Conservation (phyloP, 2,888 invertebrate genomes). For the Diabrotica balteata region DNA sequence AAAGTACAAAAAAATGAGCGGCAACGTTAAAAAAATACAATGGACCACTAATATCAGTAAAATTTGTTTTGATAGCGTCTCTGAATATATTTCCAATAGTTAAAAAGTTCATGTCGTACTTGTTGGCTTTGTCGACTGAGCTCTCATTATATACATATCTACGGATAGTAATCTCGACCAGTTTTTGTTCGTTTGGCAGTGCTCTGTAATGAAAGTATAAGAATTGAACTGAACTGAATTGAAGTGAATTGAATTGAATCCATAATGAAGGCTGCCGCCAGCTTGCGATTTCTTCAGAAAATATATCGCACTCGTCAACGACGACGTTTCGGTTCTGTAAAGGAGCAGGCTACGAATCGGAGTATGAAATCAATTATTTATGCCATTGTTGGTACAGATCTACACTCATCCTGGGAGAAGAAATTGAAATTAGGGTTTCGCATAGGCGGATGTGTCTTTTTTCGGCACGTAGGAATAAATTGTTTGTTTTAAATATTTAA, state of each 20-base stretch:
- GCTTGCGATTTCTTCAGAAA: conserved; percentile 5
- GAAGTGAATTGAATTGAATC: conserved; percentile 6
- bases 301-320: not conserved
- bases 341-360: conserved; percentile 8
- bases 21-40: too few species aligned
- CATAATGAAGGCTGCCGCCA: conserved; percentile 5
- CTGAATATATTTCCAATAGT: too few species aligned
- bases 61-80: too few species aligned
- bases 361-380: conserved; percentile 26
- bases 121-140: too few species aligned
- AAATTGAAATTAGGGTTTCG: conserved; percentile 1
- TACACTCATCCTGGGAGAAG: not conserved
- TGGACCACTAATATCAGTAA: too few species aligned
- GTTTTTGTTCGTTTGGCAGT: not conserved
- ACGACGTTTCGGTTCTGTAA: not conserved
- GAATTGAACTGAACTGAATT: not conserved
- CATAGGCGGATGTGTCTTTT: not conserved
- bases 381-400: conserved; percentile 3
- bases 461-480: too few species aligned
- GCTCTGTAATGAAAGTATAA: not conserved
- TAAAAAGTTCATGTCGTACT: too few species aligned
- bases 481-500: too few species aligned
- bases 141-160: too few species aligned
- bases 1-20: too few species aligned
- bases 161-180: too few species aligned